A percentile compares a stretch with the other conserved stretches of the same genome.
phyloP scores from a whole-genome alignment of 2,888 invertebrate species.

The Eledone cirrhosa region DNA sequence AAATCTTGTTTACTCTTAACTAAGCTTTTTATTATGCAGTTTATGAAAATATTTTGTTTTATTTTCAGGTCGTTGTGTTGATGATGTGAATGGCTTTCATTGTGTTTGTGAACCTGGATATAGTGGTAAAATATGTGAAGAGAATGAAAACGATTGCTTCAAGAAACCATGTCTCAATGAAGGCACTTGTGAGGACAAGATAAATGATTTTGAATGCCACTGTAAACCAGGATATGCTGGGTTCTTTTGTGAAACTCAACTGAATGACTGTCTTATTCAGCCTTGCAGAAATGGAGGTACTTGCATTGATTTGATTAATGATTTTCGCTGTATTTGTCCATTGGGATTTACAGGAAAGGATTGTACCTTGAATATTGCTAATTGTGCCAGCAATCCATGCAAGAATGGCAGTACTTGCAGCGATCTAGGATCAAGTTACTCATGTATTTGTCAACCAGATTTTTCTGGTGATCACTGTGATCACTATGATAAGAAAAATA shows the following conservation, averaged over 20 bases:
- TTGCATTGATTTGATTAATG: conserved; percentile 83
- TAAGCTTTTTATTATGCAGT: too few species aligned
- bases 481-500: conserved; percentile 35
- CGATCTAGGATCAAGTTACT: conserved; percentile 81
- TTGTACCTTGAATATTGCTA: conserved; percentile 76
- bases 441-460: conserved; percentile 66
- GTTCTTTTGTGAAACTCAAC: conserved; percentile 70
- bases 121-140: conserved; percentile 64
- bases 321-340: conserved; percentile 86
- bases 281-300: conserved; percentile 94
- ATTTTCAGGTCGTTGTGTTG: conserved; percentile 62
- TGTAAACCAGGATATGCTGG: conserved; percentile 68
- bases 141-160: conserved; percentile 60
- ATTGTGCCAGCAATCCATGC: conserved; percentile 88
- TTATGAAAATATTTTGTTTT: conserved; percentile 3
- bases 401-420: conserved; percentile 92
- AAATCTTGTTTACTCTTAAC: too few species aligned
- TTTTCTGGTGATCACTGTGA: conserved; percentile 59
- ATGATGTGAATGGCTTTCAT: conserved; percentile 59
- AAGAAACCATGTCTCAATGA: conserved; percentile 60
- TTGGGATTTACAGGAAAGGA: conserved; percentile 92
- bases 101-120: conserved; percentile 63
- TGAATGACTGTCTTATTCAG: conserved; percentile 86
- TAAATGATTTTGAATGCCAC: conserved; percentile 66
- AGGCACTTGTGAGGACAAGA: conserved; percentile 59